A percentile compares a stretch with the other conserved stretches of the same genome.
Conservation (phyloP, 2,797 vertebrate species). For the Botia almorhae region DNA sequence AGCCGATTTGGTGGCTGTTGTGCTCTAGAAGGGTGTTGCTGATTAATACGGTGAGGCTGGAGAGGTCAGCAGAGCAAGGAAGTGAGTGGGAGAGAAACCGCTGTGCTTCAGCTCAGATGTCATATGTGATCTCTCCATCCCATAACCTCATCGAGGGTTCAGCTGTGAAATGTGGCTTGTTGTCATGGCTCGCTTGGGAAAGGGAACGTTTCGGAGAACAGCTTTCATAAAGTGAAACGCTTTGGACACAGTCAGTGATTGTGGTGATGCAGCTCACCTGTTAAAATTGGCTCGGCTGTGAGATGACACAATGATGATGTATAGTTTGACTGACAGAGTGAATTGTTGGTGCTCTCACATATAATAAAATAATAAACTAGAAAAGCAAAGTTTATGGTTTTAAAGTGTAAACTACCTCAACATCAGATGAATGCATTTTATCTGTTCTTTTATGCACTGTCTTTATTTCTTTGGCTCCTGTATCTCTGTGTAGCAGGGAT, state of each 20-base stretch:
- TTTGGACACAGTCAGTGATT: background rate
- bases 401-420: background rate
- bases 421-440: background rate
- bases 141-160: conserved; percentile 26
- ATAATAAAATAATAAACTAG: too few species aligned
- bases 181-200: conserved; percentile 1
- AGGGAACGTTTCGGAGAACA: conserved; percentile 19
- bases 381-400: too few species aligned
- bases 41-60: conserved; percentile 34
- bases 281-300: background rate
- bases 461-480: background rate
- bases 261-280: conserved; percentile 17
- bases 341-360: background rate
- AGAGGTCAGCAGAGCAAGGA: conserved; percentile 28
- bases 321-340: background rate
- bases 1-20: background rate
- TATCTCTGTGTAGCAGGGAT: conserved; percentile 2
- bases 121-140: conserved; percentile 27
- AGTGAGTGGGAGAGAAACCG: conserved; percentile 31
- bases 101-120: conserved; percentile 36
- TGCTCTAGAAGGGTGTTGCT: conserved; percentile 26
- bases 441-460: background rate
- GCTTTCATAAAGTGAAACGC: background rate
- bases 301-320: background rate
- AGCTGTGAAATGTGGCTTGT: conserved; percentile 3